These are phyloP conservation scores for Epinotia demarniana DNA, from an alignment of 2,888 invertebrate species.

Conservation along the genomic window DNA sequence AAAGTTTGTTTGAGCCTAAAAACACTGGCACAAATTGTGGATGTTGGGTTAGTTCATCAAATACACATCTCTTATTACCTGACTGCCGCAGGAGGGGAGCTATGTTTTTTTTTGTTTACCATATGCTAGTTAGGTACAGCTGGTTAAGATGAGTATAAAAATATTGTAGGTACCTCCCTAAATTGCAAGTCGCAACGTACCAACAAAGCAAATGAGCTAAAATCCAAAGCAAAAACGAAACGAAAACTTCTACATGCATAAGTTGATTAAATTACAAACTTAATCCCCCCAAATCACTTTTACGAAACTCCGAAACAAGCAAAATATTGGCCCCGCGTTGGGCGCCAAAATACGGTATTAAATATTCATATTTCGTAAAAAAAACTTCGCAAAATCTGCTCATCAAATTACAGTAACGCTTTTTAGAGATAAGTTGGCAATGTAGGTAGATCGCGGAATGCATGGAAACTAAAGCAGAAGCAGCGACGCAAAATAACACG, in stretches of 20 bases:
- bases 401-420: slow-evolving; percentile 65
- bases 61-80: no score
- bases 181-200: neutral
- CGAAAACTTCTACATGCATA: slow-evolving; percentile 42
- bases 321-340: slow-evolving; percentile 61
- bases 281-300: slow-evolving; percentile 60
- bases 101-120: no score
- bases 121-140: no score
- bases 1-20: no score
- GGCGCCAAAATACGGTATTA: slow-evolving; percentile 68
- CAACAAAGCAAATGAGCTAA: neutral
- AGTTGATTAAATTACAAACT: slow-evolving; percentile 60
- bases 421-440: slow-evolving; percentile 11
- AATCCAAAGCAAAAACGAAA: slow-evolving; percentile 15
- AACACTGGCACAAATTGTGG: no score
- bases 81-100: no score
- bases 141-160: no score
- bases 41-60: no score
- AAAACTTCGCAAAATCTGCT: slow-evolving; percentile 68
- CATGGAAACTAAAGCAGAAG: neutral
- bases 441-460: neutral
- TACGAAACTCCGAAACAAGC: slow-evolving; percentile 58
- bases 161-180: neutral
- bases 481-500: no score
- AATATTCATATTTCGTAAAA: slow-evolving; percentile 72